phyloP scores from a whole-genome alignment of 1,140 invertebrate species.

The Calliphora vicina region DNA sequence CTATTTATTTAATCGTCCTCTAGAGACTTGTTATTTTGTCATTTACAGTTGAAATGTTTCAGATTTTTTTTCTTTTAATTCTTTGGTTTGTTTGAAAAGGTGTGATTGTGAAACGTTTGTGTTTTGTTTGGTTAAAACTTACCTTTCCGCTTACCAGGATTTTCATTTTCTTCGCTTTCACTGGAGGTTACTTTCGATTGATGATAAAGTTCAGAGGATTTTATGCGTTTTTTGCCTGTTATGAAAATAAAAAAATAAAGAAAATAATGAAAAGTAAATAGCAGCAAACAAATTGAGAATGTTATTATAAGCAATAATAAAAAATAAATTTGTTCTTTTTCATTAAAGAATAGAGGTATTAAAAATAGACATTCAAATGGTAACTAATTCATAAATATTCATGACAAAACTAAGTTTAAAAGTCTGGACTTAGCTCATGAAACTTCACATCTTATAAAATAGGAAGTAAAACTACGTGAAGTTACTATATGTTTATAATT shows the following conservation, averaged over 20 bases:
- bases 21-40: constrained; percentile 21
- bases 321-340: too few relatives aligned
- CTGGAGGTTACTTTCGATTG: constrained; percentile 55
- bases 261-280: constrained; percentile 18
- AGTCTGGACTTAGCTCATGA: too few relatives aligned
- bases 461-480: too few relatives aligned
- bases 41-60: background rate
- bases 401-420: too few relatives aligned
- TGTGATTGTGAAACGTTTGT: background rate
- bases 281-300: background rate
- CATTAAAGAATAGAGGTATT: too few relatives aligned
- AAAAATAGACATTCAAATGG: too few relatives aligned
- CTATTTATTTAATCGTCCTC: constrained; percentile 28
- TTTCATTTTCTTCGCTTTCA: constrained; percentile 57
- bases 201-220: constrained; percentile 60
- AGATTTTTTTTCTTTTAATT: background rate
- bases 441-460: too few relatives aligned
- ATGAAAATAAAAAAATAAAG: background rate
- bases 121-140: constrained; percentile 38
- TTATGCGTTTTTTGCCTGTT: constrained; percentile 59
- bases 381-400: too few relatives aligned
- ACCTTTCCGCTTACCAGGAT: constrained; percentile 62
- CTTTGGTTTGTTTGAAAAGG: background rate
- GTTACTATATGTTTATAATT: constrained; percentile 42
- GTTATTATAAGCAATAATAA: background rate